Evolutionary conservation across 2,113 vertebrate genomes (phyloP).

Genomic region (Rhynchomys soricoides): DNA sequence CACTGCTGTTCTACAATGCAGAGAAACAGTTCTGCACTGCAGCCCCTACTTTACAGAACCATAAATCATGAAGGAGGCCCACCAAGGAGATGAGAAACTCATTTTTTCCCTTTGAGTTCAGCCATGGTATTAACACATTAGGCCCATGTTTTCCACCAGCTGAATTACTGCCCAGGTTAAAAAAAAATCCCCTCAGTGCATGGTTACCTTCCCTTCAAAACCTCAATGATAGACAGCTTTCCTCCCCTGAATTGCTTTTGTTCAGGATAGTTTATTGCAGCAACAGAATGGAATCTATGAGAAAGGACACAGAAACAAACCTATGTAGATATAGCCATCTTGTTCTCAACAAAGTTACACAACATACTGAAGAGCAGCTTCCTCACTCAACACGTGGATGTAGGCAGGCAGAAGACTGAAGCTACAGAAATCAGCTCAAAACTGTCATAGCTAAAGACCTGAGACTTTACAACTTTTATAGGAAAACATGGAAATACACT

Average conservation of each 20-base stretch:
- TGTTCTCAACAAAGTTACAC: not conserved
- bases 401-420: not conserved
- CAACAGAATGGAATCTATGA: not conserved
- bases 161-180: not conserved
- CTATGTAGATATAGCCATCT: not conserved
- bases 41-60: not conserved
- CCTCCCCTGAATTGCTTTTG: not conserved
- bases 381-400: not conserved
- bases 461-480: not conserved
- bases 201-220: not conserved
- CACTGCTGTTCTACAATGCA: not conserved
- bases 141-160: not conserved
- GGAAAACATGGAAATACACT: not conserved
- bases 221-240: not conserved
- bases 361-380: not conserved
- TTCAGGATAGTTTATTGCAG: not conserved
- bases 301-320: not conserved
- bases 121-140: not conserved
- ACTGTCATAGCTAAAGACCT: not conserved
- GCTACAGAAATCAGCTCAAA: not conserved
- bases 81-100: not conserved
- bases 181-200: not conserved
- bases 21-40: not conserved
- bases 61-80: not conserved
- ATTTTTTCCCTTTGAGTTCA: slow-evolving; percentile 4